Evolutionary conservation across 2,113 vertebrate species (phyloP).

Genomic region (Bucco capensis): DNA sequence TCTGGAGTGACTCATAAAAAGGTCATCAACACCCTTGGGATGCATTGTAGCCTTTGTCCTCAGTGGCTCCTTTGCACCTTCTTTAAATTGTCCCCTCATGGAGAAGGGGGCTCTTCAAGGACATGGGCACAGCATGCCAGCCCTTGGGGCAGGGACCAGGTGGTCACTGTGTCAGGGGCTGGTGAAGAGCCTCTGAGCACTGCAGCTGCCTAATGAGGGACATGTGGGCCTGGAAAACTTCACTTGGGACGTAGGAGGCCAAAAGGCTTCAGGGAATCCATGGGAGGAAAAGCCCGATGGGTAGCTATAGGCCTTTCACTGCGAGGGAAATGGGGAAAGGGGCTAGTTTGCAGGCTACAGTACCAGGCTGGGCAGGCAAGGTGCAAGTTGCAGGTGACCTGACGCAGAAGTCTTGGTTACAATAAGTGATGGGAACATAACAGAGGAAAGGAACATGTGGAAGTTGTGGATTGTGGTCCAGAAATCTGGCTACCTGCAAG

Average conservation of each 20-base stretch:
- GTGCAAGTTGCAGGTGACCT: rapidly evolving
- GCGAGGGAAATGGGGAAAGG: rapidly evolving
- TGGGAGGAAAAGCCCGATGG: not conserved
- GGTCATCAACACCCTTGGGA: rapidly evolving
- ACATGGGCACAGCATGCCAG: not conserved
- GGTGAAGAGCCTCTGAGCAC: not conserved
- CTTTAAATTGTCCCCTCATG: not conserved
- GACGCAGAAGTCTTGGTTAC: not conserved
- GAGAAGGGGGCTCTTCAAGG: not conserved
- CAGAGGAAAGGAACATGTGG: not conserved
- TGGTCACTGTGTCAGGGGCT: rapidly evolving
- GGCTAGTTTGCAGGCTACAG: not conserved
- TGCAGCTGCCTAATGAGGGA: not conserved
- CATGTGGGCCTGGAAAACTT: rapidly evolving
- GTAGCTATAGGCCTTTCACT: not conserved
- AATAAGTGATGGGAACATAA: not conserved
- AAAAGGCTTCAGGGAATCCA: not conserved
- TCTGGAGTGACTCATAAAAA: no score
- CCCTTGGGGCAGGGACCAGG: no score
- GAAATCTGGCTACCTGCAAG: not conserved
- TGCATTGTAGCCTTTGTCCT: not conserved
- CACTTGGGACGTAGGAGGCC: not conserved
- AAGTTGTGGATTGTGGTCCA: not conserved
- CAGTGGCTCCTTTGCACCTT: not conserved
- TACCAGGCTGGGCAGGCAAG: not conserved